Conservation (phyloP, 2,797 vertebrate species). For the Myripristis jacobus region DNA sequence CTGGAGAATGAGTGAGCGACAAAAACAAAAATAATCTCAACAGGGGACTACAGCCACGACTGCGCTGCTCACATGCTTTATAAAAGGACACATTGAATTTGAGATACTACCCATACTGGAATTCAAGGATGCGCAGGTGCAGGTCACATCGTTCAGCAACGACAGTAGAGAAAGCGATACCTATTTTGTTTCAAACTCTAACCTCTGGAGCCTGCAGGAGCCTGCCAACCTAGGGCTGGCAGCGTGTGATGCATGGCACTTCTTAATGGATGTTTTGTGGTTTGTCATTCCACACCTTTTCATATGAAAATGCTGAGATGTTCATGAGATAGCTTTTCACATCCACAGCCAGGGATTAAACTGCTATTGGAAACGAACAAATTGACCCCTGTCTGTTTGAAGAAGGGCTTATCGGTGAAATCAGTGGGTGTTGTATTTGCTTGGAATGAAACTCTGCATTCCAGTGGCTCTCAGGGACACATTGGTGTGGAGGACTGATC, state of each 20-base stretch:
- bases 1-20: constrained; percentile 39
- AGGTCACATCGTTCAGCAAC: neutral
- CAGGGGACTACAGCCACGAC: neutral
- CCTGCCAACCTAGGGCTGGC: neutral
- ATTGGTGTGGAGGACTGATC: neutral
- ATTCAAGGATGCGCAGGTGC: too few relatives aligned
- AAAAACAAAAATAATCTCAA: constrained; percentile 13
- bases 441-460: neutral
- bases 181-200: neutral
- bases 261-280: constrained; percentile 4
- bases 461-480: neutral
- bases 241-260: neutral
- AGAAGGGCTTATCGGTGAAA: neutral
- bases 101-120: too few relatives aligned
- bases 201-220: neutral
- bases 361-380: neutral
- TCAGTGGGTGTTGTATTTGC: neutral
- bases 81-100: too few relatives aligned
- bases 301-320: constrained; percentile 7
- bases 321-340: neutral
- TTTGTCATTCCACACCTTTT: constrained; percentile 7
- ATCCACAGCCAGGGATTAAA: constrained; percentile 20
- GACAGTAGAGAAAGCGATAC: neutral
- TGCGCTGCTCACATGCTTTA: neutral
- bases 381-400: neutral